Percentiles rank a stretch among this genome's conserved stretches.
Evolutionary conservation across 64 coral and sea anemone genomes (phyloP).

Genomic region (Platygyra sinensis): DNA sequence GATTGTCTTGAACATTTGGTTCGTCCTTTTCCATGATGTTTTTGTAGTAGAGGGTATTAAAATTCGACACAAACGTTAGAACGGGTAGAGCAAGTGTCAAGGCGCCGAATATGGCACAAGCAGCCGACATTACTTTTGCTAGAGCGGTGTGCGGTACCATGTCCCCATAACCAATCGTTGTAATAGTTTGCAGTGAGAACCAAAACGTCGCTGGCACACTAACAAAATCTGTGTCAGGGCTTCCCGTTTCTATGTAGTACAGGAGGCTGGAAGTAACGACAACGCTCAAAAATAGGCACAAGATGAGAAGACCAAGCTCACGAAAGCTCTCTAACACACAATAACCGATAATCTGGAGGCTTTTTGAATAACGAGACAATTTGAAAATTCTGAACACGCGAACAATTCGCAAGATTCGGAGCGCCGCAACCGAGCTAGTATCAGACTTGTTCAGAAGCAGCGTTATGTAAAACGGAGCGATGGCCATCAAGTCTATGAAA

Average conservation of each 20-base stretch:
- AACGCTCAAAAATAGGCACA: conserved; percentile 86
- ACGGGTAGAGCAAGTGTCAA: conserved; percentile 86
- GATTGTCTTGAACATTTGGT: background rate
- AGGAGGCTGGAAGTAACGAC: conserved; percentile 79
- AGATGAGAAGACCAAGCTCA: conserved; percentile 81
- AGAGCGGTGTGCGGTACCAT: conserved; percentile 79
- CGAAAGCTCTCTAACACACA: conserved; percentile 85
- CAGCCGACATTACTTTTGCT: conserved; percentile 72
- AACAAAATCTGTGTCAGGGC: conserved; percentile 49
- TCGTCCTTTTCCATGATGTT: conserved; percentile 66
- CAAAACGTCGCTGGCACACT: conserved; percentile 96
- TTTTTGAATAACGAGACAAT: conserved; percentile 89
- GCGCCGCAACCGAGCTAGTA: conserved; percentile 55
- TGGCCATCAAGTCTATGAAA: conserved; percentile 68
- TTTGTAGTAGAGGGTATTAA: conserved; percentile 94
- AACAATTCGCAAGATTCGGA: conserved; percentile 83
- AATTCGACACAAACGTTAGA: conserved; percentile 92
- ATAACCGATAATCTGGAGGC: conserved; percentile 94
- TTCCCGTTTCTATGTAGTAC: conserved; percentile 78
- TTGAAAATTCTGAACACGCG: conserved; percentile 98
- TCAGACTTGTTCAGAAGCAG: conserved; percentile 54
- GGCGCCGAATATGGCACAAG: conserved; percentile 88
- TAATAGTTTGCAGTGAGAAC: conserved; percentile 95
- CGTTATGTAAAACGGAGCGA: conserved; percentile 65
- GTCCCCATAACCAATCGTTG: conserved; percentile 97